Conservation (phyloP, 1,140 invertebrate species). For the Lysiphlebus fabarum region DNA sequence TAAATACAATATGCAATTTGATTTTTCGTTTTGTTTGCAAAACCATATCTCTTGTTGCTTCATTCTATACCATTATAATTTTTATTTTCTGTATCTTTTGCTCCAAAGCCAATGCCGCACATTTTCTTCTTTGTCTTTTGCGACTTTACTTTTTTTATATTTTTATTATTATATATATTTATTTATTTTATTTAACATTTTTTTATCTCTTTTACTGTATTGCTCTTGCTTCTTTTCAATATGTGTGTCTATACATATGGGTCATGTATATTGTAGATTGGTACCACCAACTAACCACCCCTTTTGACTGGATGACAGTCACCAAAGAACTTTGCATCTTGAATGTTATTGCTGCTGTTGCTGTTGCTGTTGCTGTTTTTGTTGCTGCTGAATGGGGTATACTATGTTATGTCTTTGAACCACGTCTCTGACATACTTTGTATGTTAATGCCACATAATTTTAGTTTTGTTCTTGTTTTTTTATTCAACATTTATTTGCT, state of each 20-base stretch:
- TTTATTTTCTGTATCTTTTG: too few relatives aligned
- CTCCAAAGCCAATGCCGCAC: slow-evolving; percentile 18
- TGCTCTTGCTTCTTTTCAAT: too few relatives aligned
- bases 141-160: too few relatives aligned
- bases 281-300: too few relatives aligned
- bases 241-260: too few relatives aligned
- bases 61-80: slow-evolving; percentile 24
- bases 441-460: slow-evolving; percentile 57
- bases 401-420: slow-evolving; percentile 52
- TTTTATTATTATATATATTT: slow-evolving; percentile 30
- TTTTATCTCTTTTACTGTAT: too few relatives aligned
- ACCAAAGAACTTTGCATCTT: too few relatives aligned
- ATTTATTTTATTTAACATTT: too few relatives aligned
- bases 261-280: too few relatives aligned
- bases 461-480: slow-evolving; percentile 54
- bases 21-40: slow-evolving; percentile 48
- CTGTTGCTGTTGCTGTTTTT: slow-evolving; percentile 8
- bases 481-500: slow-evolving; percentile 52
- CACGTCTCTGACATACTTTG: slow-evolving; percentile 55
- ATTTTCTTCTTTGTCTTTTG: slow-evolving; percentile 22
- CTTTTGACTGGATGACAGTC: too few relatives aligned
- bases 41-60: slow-evolving; percentile 28
- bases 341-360: neutral
- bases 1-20: slow-evolving; percentile 41
- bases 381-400: slow-evolving; percentile 44